Evolutionary conservation across 2,888 invertebrate genomes (phyloP).

Genomic region (Erannis defoliaria): DNA sequence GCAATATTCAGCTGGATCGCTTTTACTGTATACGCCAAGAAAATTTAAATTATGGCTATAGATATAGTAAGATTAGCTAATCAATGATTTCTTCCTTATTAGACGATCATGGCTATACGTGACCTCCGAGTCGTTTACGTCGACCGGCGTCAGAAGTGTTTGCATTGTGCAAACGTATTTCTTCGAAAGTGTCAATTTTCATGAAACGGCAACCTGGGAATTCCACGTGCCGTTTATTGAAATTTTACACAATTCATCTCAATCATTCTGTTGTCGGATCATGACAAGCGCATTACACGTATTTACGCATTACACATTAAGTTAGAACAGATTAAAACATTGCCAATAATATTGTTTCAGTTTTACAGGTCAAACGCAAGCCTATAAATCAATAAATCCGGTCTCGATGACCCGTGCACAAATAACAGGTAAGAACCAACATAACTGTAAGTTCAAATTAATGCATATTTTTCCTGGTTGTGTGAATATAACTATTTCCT

Average conservation of each 20-base stretch:
- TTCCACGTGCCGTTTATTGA: constrained; percentile 29
- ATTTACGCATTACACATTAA: too few species aligned
- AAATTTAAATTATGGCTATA: background rate
- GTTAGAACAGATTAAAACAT: background rate
- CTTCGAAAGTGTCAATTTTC: constrained; percentile 43
- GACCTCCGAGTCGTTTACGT: constrained; percentile 28
- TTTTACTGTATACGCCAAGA: background rate
- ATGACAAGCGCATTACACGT: constrained; percentile 8
- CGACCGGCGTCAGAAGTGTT: constrained; percentile 35
- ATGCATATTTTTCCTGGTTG: constrained; percentile 22
- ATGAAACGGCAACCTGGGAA: constrained; percentile 39
- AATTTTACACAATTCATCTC: constrained; percentile 9
- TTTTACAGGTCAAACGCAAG: background rate
- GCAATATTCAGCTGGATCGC: too few species aligned
- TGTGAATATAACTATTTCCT: constrained; percentile 15
- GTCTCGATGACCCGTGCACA: background rate
- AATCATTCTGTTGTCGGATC: constrained; percentile 1
- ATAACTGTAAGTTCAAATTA: background rate
- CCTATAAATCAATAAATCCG: background rate
- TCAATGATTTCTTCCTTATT: constrained; percentile 24
- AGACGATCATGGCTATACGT: constrained; percentile 29
- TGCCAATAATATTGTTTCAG: background rate
- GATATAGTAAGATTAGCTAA: background rate
- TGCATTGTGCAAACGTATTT: constrained; percentile 32
- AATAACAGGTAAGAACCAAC: constrained; percentile 3